These are phyloP conservation scores for Jacana jacana DNA, from an alignment of 2,113 vertebrate genomes.

Conservation along the genomic window DNA sequence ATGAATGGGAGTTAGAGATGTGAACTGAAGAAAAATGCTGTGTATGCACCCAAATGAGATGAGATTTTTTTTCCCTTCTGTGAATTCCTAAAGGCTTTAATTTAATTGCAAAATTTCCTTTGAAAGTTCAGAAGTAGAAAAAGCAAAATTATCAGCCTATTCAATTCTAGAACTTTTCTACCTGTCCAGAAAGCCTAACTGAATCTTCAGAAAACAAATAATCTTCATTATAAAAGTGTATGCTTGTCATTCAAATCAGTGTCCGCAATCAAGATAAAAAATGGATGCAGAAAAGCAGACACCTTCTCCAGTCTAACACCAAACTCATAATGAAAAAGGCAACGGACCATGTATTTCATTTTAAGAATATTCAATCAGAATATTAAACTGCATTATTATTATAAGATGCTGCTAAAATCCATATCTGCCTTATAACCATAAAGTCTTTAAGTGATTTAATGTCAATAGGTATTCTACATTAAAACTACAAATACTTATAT, in stretches of 20 bases:
- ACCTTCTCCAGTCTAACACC: neutral
- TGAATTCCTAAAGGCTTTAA: slow-evolving; percentile 12
- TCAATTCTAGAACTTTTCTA: neutral
- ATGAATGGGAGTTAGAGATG: slow-evolving; percentile 58
- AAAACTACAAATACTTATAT: neutral
- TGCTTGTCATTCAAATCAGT: neutral
- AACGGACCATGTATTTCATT: neutral
- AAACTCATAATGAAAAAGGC: neutral
- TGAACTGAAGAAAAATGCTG: slow-evolving; percentile 45
- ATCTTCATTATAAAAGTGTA: neutral
- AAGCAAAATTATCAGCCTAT: neutral
- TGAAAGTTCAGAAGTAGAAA: neutral
- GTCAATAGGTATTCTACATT: neutral
- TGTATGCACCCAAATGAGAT: slow-evolving; percentile 33
- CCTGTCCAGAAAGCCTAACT: neutral
- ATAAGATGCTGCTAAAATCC: neutral
- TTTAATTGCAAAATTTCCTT: slow-evolving; percentile 21
- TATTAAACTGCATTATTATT: slow-evolving; percentile 8
- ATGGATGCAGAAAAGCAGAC: neutral
- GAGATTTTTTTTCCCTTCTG: neutral
- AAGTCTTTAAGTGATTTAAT: neutral
- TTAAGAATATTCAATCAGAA: slow-evolving; percentile 12
- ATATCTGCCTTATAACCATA: neutral
- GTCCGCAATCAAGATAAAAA: neutral
- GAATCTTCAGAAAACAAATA: neutral